Conservation (phyloP, 2,888 invertebrate genomes). For the Phrixothrix hirtus region DNA sequence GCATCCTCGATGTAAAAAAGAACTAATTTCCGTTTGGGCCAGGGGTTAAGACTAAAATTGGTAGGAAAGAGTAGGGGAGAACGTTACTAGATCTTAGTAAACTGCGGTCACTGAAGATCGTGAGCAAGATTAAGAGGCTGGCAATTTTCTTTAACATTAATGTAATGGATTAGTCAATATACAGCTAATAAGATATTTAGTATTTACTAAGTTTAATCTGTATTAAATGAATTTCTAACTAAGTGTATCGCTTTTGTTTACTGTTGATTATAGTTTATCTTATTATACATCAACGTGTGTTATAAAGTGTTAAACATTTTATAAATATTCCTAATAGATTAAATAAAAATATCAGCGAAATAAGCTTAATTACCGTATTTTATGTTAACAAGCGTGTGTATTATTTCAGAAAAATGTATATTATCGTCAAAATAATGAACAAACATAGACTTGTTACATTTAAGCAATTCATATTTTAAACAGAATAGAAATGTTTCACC, state of each 20-base stretch:
- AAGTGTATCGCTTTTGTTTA: constrained; percentile 15
- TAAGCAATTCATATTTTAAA: no score
- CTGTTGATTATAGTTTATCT: constrained; percentile 19
- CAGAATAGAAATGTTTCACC: no score
- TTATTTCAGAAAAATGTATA: no score
- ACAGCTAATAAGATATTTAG: constrained; percentile 47
- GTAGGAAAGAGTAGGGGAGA: constrained; percentile 45
- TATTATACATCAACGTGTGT: no score
- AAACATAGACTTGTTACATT: no score
- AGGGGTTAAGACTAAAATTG: constrained; percentile 50
- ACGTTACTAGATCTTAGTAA: constrained; percentile 44
- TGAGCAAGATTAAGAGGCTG: constrained; percentile 47
- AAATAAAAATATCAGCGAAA: no score
- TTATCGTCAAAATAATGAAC: no score
- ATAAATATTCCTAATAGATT: no score
- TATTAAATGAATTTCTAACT: constrained; percentile 21
- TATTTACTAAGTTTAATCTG: constrained; percentile 38
- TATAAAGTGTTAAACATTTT: no score
- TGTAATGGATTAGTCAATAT: constrained; percentile 38
- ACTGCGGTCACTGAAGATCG: constrained; percentile 50
- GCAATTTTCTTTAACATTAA: constrained; percentile 43
- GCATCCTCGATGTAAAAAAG: constrained; percentile 51
- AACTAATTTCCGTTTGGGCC: constrained; percentile 54
- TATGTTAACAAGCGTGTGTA: no score
- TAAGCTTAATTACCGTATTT: no score